phyloP scores from a whole-genome alignment of 2,888 invertebrate species.

The Cataglyphis cursor region DNA sequence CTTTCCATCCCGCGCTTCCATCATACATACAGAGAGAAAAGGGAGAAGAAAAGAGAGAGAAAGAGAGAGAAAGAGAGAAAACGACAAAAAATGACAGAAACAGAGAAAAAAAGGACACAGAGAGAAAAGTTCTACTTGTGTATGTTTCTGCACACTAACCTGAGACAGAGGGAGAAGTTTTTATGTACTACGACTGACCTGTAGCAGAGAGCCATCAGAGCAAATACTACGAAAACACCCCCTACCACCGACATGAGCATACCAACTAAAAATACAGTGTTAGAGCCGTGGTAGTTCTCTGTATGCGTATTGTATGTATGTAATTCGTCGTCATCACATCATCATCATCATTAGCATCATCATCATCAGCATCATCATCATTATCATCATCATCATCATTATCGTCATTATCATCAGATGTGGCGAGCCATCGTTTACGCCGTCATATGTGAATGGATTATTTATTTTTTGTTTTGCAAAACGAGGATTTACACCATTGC shows the following conservation, averaged over 20 bases:
- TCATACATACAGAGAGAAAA: not conserved
- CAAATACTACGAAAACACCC: constrained; percentile 99
- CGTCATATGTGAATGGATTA: constrained; percentile 25
- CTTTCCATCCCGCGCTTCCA: constrained; percentile 4
- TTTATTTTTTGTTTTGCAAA: constrained; percentile 42
- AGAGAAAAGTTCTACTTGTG: constrained; percentile 81
- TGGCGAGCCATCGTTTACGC: constrained; percentile 30
- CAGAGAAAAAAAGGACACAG: constrained; percentile 40
- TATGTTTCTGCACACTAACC: constrained; percentile 96
- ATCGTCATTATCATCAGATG: constrained; percentile 43
- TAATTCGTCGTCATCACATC: constrained; percentile 55
- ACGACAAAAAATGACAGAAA: constrained; percentile 20
- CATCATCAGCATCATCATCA: constrained; percentile 43
- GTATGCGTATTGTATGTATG: constrained; percentile 85
- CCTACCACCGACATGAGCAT: constrained; percentile 99
- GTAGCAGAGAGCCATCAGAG: constrained; percentile 99
- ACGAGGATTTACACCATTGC: constrained; percentile 60
- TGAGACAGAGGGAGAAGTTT: constrained; percentile 99
- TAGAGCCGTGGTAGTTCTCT: constrained; percentile 99
- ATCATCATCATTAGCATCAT: constrained; percentile 57
- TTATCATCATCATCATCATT: constrained; percentile 54
- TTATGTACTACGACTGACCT: constrained; percentile 99
- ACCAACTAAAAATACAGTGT: constrained; percentile 98
- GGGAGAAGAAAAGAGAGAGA: not conserved
- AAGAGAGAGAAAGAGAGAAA: not conserved